Percentiles rank a stretch among this genome's conserved stretches.
Conservation (phyloP, 2,797 vertebrate genomes). For the Pantherophis vulpinus region DNA sequence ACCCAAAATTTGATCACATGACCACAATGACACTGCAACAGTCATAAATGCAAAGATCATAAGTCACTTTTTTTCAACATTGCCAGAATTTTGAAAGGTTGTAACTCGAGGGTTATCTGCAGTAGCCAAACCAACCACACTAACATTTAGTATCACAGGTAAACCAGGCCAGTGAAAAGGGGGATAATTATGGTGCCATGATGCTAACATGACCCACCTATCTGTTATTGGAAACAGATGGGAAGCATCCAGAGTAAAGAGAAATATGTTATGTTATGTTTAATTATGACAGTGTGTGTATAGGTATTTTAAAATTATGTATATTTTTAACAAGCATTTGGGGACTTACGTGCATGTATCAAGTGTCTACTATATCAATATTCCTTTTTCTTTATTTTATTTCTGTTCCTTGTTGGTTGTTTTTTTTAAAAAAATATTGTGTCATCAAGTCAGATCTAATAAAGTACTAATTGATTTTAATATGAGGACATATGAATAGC, state of each 20-base stretch:
- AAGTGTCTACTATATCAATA: not conserved
- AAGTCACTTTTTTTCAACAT: too few relatives aligned
- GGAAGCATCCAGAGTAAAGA: not conserved
- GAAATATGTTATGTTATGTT: not conserved
- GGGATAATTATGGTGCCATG: too few relatives aligned
- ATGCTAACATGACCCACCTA: too few relatives aligned
- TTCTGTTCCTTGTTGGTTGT: not conserved
- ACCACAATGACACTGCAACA: too few relatives aligned
- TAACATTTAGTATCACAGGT: too few relatives aligned
- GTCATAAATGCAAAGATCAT: too few relatives aligned
- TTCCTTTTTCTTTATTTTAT: not conserved
- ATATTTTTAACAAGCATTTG: not conserved
- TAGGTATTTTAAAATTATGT: not conserved
- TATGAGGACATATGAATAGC: not conserved
- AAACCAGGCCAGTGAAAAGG: too few relatives aligned
- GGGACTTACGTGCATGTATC: too few relatives aligned
- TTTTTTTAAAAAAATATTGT: not conserved
- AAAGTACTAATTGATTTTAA: constrained; percentile 9
- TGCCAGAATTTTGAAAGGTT: too few relatives aligned
- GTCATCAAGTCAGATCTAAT: not conserved
- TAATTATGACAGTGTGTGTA: not conserved
- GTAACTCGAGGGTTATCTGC: too few relatives aligned
- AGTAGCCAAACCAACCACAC: too few relatives aligned
- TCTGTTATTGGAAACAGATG: not conserved
- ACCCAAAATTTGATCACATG: too few relatives aligned